Base-by-base conservation (phyloP, 1,140 invertebrate species). In the Aphelinus atriplicis region DNA sequence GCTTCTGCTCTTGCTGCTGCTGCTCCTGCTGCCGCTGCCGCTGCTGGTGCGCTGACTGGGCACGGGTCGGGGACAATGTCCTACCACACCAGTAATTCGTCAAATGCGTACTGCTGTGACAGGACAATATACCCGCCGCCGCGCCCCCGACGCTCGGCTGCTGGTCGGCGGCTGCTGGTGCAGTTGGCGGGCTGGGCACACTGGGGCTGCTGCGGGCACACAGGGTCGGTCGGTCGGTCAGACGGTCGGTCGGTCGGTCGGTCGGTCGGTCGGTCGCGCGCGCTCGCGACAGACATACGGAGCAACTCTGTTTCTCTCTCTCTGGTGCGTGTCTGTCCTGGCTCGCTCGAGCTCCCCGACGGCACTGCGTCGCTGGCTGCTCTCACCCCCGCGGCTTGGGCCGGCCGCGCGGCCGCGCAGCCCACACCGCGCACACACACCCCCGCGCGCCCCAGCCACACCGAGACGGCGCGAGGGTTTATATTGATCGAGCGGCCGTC, bases 91-190 rank as follows among this genome's bases (percentile, higher is more conserved):
- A 95, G 94, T 95, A 95, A 89, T 87, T 87, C 83, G 84, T 85
- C 76, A 86, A 86, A 86, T 85, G 89, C 90, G 91, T 95, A 95
- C 94, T 95, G 94, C 94, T 95, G 94, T 95, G 94, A 95, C 94
- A 95, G 93, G 94, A 95, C 94, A 95, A 95, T 95, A 95, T 95
- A 91, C 93, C 89, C 90, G 92, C 88, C 86, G 80, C 82, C 89
- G 88, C 85, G 78, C 56, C 56, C 45, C 46, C 70, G 43, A 66
- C 42, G 48, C 64, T 57, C 57, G 57, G 55, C 46, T 64, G 51
- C 73, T 64, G 63, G 71, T 50, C 50, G 57, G 66, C 65, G 60
- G 26, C 26, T 26, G 26, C 26, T 26, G 26, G 26, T 26, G 26
- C 26, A 26, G 26, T 26, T 26, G 26, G 26, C 26, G 26, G 26